Evolutionary conservation across 1,140 invertebrate genomes (phyloP).

Genomic region (Pseudomyrmex cubaensis): DNA sequence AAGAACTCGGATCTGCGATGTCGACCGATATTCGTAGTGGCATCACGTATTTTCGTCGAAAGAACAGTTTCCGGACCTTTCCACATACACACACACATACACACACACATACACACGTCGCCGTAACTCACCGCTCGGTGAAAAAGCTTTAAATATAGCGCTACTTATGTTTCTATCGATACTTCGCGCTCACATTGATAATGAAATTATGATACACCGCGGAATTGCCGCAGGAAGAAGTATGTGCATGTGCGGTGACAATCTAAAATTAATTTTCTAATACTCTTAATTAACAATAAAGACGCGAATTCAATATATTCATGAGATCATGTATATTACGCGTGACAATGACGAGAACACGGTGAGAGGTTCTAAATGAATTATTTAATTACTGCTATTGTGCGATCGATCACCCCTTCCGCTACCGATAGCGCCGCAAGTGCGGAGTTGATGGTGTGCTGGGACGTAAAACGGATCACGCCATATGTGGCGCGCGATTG

Average conservation of each 20-base stretch:
- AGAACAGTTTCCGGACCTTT: slow-evolving; percentile 35
- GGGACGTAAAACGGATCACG: slow-evolving; percentile 41
- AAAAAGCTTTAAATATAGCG: slow-evolving; percentile 11
- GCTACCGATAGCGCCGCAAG: neutral
- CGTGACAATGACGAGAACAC: neutral
- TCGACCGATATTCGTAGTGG: slow-evolving; percentile 67
- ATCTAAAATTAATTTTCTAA: neutral
- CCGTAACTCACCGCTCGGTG: slow-evolving; percentile 9
- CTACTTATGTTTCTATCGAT: slow-evolving; percentile 46
- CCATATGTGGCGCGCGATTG: slow-evolving; percentile 18
- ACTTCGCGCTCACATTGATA: slow-evolving; percentile 4
- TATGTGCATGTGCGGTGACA: neutral
- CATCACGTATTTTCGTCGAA: slow-evolving; percentile 56
- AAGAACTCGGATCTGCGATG: slow-evolving; percentile 62
- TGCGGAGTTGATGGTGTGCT: slow-evolving; percentile 8
- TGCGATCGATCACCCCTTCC: slow-evolving; percentile 30
- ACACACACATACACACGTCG: neutral
- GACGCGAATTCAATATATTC: too few relatives aligned
- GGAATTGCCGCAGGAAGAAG: neutral
- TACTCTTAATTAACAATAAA: too few relatives aligned
- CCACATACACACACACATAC: neutral
- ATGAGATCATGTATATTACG: too few relatives aligned
- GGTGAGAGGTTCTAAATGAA: neutral
- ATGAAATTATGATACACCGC: slow-evolving; percentile 30
- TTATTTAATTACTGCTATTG: slow-evolving; percentile 39